Percentiles rank a stretch among this genome's conserved stretches.
These are phyloP conservation scores for Pogonomyrmex californicus DNA, from an alignment of 1,140 invertebrate species.

Conservation along the genomic window DNA sequence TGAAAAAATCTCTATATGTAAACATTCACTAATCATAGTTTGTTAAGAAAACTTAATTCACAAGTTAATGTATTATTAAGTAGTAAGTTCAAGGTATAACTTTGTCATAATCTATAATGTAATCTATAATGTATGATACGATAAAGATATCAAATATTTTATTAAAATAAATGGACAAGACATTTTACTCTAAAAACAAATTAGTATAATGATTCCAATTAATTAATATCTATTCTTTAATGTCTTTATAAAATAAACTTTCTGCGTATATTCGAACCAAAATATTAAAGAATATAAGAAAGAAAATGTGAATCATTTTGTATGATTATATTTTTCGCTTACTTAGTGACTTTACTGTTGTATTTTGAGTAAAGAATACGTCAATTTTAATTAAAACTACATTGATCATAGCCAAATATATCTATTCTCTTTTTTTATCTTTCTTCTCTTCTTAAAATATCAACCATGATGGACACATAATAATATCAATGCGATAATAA, in stretches of 20 bases:
- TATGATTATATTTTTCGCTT: not conserved
- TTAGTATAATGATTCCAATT: not conserved
- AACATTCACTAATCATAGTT: not conserved
- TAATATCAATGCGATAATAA: not conserved
- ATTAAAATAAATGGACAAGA: not conserved
- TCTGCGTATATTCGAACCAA: not conserved
- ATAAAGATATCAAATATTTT: not conserved
- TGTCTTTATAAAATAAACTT: not conserved
- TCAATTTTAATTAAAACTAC: not conserved
- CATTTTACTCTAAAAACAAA: constrained; percentile 8
- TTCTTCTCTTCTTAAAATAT: not conserved
- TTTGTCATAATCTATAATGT: not conserved
- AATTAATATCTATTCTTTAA: not conserved
- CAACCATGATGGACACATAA: not conserved
- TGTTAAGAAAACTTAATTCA: not conserved
- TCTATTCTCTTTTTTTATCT: not conserved
- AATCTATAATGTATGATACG: not conserved
- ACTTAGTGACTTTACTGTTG: constrained; percentile 32
- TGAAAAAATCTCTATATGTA: not conserved
- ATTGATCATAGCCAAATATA: not conserved
- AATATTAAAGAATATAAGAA: not conserved
- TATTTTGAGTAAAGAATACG: constrained; percentile 49
- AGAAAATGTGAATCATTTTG: not conserved
- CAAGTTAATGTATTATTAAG: not conserved
- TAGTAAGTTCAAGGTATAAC: not conserved